Base-by-base conservation (phyloP, 1,140 invertebrate genomes). In the Drosophila yakuba region DNA sequence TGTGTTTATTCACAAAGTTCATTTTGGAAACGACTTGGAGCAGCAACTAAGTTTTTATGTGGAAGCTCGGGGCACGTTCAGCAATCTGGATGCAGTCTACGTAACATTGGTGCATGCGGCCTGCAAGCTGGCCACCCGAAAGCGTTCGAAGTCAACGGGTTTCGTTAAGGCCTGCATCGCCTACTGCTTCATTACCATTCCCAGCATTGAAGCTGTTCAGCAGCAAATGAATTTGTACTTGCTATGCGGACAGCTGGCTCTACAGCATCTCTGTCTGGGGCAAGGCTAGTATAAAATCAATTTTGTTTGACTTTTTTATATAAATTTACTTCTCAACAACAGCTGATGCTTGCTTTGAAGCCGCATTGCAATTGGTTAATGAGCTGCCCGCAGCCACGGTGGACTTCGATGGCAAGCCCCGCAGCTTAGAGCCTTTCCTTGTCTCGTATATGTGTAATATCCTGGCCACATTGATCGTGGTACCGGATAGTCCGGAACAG, bases 321-420 rank as follows among this genome's bases (percentile, higher is more conserved):
- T 17, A 54, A 50, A 60, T 44, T 76, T 10, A 93, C 93, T 59
- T 90, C 43, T 23, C 17, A 15, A 1, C 7, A 1, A 14, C 36
- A 98, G 97, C 97, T 59, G 98, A 99, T 94, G 97, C 97, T 2
- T 98, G 97, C 91, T 96, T 99, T 58, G 98, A 98, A 93, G 96
- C 97, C 43, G 95, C 97, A 0, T 94, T 99, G 10, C 95, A 94
- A 50, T 92, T 97, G 17, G 94, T 98, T 45, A 94, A 95, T 5
- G 97, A 98, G 77, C 93, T 98, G 79, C 96, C 96, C 1, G 94
- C 94, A 59, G 94, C 94, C n/a, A 94, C 94, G n/a, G 93, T 97
- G 54, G 95, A 97, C 80, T 93, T 96, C 50, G 96, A 97, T 80
- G 95, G 95, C 4, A 96, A 96, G 81, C 93, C 95, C 14, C 95